Base-by-base conservation (phyloP, 23 tunicate genomes). In the Trididemnum clinides region DNA sequence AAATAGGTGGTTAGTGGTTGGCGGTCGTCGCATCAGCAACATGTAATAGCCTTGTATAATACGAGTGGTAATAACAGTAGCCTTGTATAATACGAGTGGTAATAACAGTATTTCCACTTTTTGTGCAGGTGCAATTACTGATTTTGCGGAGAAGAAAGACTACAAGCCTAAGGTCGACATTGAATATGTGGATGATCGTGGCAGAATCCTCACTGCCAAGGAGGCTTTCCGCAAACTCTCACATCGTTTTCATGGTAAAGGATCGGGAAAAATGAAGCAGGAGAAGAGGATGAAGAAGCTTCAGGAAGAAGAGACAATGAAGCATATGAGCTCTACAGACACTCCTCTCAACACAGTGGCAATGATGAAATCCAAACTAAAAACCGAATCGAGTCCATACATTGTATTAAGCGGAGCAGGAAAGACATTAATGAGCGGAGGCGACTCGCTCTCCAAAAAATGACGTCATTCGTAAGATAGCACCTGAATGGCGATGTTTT, bases 281-380 rank as follows among this genome's bases (percentile, higher is more conserved):
- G 98, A 94, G 33, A 94, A 94, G 72, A 73, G 98, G 77, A 87
- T 85, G 88, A 94, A 89, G 84, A 94, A 94, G 69, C 23, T 78
- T 6, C 57, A 10, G 36, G 95, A 94, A 63, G 96, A 91, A 64
- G 90, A 87, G 5, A 85, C 96, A 59, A 87, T 91, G 96, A 49
- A 72, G 77, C 80, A 81, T 34, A 95, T 95, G 99, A 89, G 91
- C 49, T 95, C 99, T 22, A 91, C 96, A 22, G 99, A 96, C 62
- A 96, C 99, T 0, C 99, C 99, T 1, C 93, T 96, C 22, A 96
- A 96, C 85, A 96, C 99, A 2, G 99, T 96, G 3, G 99, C 95
- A 33, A 91, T 96, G 96, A 94, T 94, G 98, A 94, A 89, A 64
- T 79, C 86, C 21, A 89, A 94, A 57, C 73, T 81, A 29, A 57